phyloP scores from a whole-genome alignment of 2,797 vertebrate species.

The Poeciliopsis presidionis region DNA sequence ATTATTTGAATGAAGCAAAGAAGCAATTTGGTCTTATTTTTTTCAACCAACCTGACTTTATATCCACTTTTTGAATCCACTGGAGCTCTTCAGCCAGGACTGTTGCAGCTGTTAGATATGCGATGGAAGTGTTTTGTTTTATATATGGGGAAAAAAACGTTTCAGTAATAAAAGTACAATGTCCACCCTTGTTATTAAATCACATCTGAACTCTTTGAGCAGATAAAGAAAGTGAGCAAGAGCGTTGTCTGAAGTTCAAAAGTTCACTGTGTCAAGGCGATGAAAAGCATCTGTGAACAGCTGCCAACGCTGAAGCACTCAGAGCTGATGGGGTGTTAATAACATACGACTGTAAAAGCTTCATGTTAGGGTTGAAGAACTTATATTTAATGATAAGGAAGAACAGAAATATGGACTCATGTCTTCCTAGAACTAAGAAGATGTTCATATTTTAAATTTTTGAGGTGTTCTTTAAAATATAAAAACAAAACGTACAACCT shows the following conservation, averaged over 20 bases:
- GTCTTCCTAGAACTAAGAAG: not conserved
- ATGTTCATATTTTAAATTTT: not conserved
- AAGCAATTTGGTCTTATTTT: too few relatives aligned
- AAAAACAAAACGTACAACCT: not conserved
- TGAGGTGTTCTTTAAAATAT: not conserved
- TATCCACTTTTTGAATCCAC: not conserved
- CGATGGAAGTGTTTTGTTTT: not conserved
- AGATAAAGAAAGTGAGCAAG: not conserved
- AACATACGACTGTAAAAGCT: not conserved
- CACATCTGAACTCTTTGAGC: not conserved
- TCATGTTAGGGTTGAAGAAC: not conserved
- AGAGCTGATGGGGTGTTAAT: slow-evolving; percentile 3
- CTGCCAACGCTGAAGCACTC: not conserved
- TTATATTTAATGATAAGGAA: not conserved
- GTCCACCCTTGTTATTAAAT: not conserved
- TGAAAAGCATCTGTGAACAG: slow-evolving; percentile 4
- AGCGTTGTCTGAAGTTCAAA: slow-evolving; percentile 1
- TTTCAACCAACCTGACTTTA: not conserved
- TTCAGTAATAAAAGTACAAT: not conserved
- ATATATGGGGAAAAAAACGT: not conserved
- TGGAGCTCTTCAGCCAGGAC: not conserved
- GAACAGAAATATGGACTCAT: not conserved
- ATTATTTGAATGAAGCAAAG: not conserved
- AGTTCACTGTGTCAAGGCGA: not conserved
- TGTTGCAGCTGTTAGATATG: not conserved